Evolutionary conservation across 2,888 invertebrate species (phyloP).

Genomic region (Neoaliturus tenellus): DNA sequence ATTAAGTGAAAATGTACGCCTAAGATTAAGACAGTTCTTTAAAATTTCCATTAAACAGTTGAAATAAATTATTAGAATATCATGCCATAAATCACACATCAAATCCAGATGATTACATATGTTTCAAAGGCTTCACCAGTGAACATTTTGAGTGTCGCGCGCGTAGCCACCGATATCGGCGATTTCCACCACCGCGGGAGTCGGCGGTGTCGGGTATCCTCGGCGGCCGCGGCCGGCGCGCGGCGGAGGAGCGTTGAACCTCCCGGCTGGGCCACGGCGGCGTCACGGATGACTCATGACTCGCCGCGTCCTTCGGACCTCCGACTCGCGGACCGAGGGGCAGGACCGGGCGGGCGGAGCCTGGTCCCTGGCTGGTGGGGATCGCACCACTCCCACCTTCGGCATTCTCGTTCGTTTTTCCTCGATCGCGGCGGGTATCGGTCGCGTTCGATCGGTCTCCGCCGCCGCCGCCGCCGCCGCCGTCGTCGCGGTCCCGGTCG

Average conservation of each 20-base stretch:
- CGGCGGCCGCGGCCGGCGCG: too few relatives aligned
- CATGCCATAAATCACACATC: too few relatives aligned
- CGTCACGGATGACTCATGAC: conserved; percentile 53
- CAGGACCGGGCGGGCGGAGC: conserved; percentile 69
- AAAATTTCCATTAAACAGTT: too few relatives aligned
- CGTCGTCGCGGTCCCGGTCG: neutral
- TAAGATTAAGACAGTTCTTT: too few relatives aligned
- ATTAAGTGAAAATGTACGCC: too few relatives aligned
- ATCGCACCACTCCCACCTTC: conserved; percentile 60
- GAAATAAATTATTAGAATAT: too few relatives aligned
- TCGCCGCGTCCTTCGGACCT: conserved; percentile 67
- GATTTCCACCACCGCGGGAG: too few relatives aligned
- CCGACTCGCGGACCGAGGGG: conserved; percentile 72
- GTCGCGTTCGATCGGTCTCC: neutral
- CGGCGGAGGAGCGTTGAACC: neutral
- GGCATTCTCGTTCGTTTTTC: conserved; percentile 36
- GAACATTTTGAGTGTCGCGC: too few relatives aligned
- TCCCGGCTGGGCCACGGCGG: neutral
- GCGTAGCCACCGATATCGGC: too few relatives aligned
- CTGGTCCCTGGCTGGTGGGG: conserved; percentile 42
- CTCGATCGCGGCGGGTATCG: conserved; percentile 26
- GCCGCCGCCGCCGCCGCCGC: neutral
- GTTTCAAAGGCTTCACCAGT: too few relatives aligned
- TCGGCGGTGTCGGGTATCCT: too few relatives aligned
- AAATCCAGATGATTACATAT: too few relatives aligned